phyloP scores from a whole-genome alignment of 2,113 vertebrate species.

The Etia nguti region DNA sequence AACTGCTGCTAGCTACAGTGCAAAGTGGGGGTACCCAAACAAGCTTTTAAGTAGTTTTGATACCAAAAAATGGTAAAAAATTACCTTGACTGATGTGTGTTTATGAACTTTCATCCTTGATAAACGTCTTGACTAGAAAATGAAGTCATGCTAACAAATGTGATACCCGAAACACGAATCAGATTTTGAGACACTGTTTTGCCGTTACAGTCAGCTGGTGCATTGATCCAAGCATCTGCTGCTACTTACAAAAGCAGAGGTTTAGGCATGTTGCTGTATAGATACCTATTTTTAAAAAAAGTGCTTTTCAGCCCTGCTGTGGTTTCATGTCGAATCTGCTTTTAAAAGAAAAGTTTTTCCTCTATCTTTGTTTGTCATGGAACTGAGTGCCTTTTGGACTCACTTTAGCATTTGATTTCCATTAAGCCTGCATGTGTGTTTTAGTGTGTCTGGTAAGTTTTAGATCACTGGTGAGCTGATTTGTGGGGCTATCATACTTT shows the following conservation, averaged over 20 bases:
- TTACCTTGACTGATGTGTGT: not conserved
- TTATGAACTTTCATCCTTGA: not conserved
- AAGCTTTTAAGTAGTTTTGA: not conserved
- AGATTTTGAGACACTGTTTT: not conserved
- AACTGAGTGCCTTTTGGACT: not conserved
- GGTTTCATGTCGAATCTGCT: not conserved
- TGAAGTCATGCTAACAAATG: not conserved
- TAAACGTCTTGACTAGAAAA: not conserved
- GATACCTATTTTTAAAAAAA: not conserved
- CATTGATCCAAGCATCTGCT: not conserved
- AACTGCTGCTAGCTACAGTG: not conserved
- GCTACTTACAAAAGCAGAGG: not conserved
- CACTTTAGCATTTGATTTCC: not conserved
- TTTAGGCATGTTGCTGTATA: not conserved
- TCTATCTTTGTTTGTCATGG: not conserved
- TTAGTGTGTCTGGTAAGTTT: not conserved
- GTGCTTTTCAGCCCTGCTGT: not conserved
- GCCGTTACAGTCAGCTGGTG: not conserved
- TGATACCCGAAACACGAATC: not conserved
- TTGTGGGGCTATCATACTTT: not conserved
- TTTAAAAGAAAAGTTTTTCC: not conserved
- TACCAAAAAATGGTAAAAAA: not conserved
- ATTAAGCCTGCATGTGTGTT: not conserved
- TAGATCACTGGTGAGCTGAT: not conserved
- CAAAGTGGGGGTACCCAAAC: not conserved